Evolutionary conservation across 2,113 vertebrate genomes (phyloP).

Genomic region (Toxostoma redivivum): DNA sequence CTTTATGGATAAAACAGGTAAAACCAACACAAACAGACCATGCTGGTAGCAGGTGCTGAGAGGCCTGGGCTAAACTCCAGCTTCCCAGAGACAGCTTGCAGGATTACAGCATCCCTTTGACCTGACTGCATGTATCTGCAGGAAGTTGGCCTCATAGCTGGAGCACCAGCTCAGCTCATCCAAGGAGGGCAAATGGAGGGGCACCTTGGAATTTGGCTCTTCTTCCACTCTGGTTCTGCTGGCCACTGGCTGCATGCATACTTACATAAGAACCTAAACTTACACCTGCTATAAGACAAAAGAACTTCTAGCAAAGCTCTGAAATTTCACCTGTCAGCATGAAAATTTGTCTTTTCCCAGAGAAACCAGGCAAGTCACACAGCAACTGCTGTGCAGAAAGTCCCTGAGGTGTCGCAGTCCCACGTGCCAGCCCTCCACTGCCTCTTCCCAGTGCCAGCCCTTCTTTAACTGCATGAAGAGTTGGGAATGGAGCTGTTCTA

Average conservation of each 20-base stretch:
- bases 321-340: not conserved
- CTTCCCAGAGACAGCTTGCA: not conserved
- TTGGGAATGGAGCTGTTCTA: not conserved
- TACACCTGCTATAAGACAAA: not conserved
- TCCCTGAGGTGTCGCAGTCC: fast-evolving
- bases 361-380: not conserved
- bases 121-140: not conserved
- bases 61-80: not conserved
- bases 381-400: not conserved
- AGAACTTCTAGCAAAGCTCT: not conserved
- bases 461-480: not conserved
- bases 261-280: not conserved
- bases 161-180: not conserved
- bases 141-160: fast-evolving
- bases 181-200: not conserved
- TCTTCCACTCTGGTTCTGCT: not conserved
- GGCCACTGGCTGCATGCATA: fast-evolving
- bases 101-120: not conserved
- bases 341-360: not conserved
- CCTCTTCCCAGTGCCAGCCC: not conserved
- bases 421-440: not conserved
- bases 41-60: not conserved
- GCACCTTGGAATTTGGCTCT: not conserved
- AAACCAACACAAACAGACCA: not conserved
- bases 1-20: not conserved